These are phyloP conservation scores for Percopsis transmontana DNA, from an alignment of 2,113 vertebrate genomes.

Conservation along the genomic window DNA sequence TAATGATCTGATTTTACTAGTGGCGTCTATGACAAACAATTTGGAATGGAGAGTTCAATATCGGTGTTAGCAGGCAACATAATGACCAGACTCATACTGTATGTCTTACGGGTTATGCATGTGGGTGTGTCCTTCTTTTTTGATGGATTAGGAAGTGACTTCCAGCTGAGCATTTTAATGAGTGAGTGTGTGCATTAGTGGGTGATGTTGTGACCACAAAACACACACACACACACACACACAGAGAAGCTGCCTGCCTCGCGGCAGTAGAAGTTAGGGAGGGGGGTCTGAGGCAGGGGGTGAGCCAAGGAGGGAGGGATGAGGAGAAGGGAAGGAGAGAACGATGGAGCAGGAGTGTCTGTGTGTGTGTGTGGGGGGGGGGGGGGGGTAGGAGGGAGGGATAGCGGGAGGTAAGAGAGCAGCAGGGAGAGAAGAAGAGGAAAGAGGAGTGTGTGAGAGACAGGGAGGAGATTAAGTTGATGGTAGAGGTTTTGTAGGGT, in stretches of 20 bases:
- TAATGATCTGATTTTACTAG: too few relatives aligned
- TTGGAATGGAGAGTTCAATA: too few relatives aligned
- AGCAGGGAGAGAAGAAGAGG: constrained; percentile 2
- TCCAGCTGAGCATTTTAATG: constrained; percentile 51
- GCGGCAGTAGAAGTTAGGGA: constrained; percentile 23
- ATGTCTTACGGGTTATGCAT: too few relatives aligned
- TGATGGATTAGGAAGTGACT: constrained; percentile 57
- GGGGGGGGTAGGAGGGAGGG: not conserved
- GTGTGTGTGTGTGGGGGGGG: not conserved
- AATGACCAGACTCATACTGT: too few relatives aligned
- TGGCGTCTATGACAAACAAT: too few relatives aligned
- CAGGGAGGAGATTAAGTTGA: not conserved
- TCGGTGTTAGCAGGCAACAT: too few relatives aligned
- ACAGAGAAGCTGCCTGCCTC: constrained; percentile 42
- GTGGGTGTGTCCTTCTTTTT: not conserved
- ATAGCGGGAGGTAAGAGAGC: not conserved
- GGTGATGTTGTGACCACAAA: constrained; percentile 9
- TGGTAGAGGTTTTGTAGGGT: not conserved
- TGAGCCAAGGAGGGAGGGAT: constrained; percentile 15
- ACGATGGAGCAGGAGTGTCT: not conserved
- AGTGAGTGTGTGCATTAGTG: constrained; percentile 18
- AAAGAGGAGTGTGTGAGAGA: not conserved
- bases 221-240: constrained; percentile 16
- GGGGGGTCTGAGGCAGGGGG: constrained; percentile 20
- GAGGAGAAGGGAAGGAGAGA: not conserved